phyloP scores from a whole-genome alignment of 2,113 vertebrate species.

The Hyperopisus bebe region DNA sequence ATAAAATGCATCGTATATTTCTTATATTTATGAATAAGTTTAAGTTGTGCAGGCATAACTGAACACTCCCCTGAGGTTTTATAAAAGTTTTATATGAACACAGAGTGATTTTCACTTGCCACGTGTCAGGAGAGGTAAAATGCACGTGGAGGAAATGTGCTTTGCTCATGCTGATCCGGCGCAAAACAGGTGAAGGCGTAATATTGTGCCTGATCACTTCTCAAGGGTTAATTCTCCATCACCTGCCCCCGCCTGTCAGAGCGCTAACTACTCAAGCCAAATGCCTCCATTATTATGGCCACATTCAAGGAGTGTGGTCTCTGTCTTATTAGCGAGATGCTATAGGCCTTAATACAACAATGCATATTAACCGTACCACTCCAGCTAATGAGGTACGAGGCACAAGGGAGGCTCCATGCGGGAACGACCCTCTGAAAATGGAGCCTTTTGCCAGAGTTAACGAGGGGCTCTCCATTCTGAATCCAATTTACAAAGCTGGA shows the following conservation, averaged over 20 bases:
- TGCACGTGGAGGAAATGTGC: not conserved
- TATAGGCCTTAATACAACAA: not conserved
- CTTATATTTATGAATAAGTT: not conserved
- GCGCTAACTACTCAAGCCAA: not conserved
- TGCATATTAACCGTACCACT: constrained; percentile 7
- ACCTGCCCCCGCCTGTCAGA: not conserved
- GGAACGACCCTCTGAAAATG: not conserved
- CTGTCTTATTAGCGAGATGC: not conserved
- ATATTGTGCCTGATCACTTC: not conserved
- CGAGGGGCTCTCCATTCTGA: not conserved
- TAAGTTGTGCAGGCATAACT: not conserved
- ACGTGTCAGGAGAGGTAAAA: not conserved
- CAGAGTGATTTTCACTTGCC: not conserved
- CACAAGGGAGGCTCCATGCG: not conserved
- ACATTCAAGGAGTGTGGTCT: not conserved
- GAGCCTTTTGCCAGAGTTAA: not conserved
- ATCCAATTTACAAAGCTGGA: constrained; percentile 8
- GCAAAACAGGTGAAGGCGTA: not conserved
- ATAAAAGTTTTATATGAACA: not conserved
- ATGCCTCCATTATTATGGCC: not conserved
- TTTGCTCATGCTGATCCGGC: not conserved
- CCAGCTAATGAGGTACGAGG: not conserved
- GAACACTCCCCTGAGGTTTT: not conserved
- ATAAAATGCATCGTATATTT: not conserved
- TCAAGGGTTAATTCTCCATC: not conserved